Conservation (phyloP, 2,113 vertebrate genomes). For the Festucalex cinctus region DNA sequence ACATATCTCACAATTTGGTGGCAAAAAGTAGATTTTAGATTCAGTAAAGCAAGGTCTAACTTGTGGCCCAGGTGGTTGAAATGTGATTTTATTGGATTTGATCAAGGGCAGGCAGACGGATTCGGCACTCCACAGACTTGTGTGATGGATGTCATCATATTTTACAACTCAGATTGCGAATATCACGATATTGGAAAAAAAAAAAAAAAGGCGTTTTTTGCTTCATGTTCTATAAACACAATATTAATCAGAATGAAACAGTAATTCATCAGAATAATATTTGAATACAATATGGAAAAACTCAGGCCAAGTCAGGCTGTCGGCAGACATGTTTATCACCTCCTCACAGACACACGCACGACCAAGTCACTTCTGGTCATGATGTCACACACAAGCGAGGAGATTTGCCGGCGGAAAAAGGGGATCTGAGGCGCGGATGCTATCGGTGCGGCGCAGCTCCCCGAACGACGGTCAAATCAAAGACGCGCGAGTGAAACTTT, state of each 20-base stretch:
- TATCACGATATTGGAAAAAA: neutral
- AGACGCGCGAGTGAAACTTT: slow-evolving; percentile 31
- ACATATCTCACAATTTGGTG: no score
- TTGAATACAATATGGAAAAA: slow-evolving; percentile 24
- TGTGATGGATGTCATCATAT: no score
- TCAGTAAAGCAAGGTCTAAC: no score
- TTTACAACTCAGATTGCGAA: no score
- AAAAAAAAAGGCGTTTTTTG: neutral
- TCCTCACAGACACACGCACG: slow-evolving; percentile 38
- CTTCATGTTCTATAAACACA: no score
- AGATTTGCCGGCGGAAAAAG: slow-evolving; percentile 46
- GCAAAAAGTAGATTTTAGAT: no score
- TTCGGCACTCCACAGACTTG: no score
- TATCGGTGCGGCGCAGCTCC: slow-evolving; percentile 43
- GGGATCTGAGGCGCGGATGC: slow-evolving; percentile 41
- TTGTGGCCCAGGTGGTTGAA: no score
- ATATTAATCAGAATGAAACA: no score
- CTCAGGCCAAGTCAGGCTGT: neutral
- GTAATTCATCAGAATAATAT: no score
- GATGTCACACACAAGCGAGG: slow-evolving; percentile 35
- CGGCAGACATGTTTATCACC: slow-evolving; percentile 55
- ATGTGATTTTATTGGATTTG: no score
- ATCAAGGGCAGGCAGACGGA: no score
- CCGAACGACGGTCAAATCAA: slow-evolving; percentile 14
- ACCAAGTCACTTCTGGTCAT: slow-evolving; percentile 41